Conservation (phyloP, 30 jellyfish, hydroid and myxozoan genomes). For the Sanderia malayensis region DNA sequence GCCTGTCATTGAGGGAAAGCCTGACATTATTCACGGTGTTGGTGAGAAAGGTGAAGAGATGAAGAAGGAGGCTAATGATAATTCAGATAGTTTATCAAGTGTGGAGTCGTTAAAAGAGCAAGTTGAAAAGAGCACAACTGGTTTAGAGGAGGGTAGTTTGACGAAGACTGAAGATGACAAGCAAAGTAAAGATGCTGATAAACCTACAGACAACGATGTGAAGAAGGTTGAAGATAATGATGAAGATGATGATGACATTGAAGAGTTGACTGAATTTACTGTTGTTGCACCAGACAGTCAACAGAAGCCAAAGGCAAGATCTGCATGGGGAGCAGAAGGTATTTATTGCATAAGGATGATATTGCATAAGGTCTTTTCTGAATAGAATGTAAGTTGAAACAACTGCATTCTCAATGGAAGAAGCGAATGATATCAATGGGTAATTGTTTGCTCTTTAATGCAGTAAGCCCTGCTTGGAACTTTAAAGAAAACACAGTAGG, state of each 20-base stretch:
- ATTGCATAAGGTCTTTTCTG: too few species aligned
- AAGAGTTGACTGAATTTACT: slow-evolving; percentile 40
- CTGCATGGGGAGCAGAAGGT: slow-evolving; percentile 68
- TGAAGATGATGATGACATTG: slow-evolving; percentile 50
- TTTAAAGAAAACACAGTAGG: background rate
- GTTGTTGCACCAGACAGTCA: slow-evolving; percentile 3
- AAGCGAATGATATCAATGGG: too few species aligned
- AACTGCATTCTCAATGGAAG: too few species aligned
- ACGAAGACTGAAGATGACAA: background rate
- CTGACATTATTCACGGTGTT: background rate
- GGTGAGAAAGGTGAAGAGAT: slow-evolving; percentile 35
- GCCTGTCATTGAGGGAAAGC: background rate
- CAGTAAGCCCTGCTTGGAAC: background rate
- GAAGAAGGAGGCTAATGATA: background rate
- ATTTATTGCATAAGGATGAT: too few species aligned
- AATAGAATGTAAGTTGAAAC: too few species aligned
- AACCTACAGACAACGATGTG: background rate
- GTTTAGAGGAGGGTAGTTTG: background rate
- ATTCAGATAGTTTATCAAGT: background rate
- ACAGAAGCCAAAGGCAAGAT: slow-evolving; percentile 55
- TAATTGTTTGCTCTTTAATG: too few species aligned
- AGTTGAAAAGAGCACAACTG: background rate
- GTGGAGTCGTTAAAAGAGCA: background rate
- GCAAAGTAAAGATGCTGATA: background rate
- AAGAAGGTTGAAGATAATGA: slow-evolving; percentile 7